Evolutionary conservation across 2,113 vertebrate genomes (phyloP), one percentile per base, ranked within the genome.

Genomic region (Brachirus orientalis): DNA sequence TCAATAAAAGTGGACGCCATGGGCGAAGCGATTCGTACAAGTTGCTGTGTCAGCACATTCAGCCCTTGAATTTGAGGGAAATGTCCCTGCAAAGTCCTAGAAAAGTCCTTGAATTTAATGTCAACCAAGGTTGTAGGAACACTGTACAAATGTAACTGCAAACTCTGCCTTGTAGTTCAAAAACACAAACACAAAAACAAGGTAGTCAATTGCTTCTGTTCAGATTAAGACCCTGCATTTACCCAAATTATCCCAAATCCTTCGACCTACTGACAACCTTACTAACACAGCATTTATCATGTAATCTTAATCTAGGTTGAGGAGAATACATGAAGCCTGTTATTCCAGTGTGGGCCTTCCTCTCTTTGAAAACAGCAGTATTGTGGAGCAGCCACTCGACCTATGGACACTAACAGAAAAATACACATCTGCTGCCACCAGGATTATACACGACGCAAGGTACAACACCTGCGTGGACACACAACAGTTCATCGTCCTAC

Each of bases 321-420:
- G 58, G 86, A 77, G 58, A 92, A 91, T 17, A 0, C 20, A 65
- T n/a, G 85, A 77, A 43, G 89, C 80, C 55, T 98, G 97, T 64
- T 95, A 95, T 72, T 75, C 80, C 0, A 88, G 92, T 1, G 68
- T 96, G 36, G 95, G 94, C 18, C 94, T 99, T 64, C 98, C 98
- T 76, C 93, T 99, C 64, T 89, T 96, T 0, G 95, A 99, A 89
- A 96, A 99, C 62, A 2, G 81, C 73, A 73, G 55, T 35, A 95
- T 99, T 3, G 28, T 96, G 61, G 92, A 96, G 65, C 98, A 99
- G 90, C 98, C 98, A 0, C 93, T 96, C 35, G 76, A 96, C 84
- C 91, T 97, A 53, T 93, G 92, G 88, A 73, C 88, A 18, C 90
- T 99, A 16, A 88, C 94, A 0, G 83, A 66, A 2, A 86, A 56